These are phyloP conservation scores for Gallinago nigripennis DNA, from an alignment of 2,797 vertebrate genomes.

Conservation along the genomic window DNA sequence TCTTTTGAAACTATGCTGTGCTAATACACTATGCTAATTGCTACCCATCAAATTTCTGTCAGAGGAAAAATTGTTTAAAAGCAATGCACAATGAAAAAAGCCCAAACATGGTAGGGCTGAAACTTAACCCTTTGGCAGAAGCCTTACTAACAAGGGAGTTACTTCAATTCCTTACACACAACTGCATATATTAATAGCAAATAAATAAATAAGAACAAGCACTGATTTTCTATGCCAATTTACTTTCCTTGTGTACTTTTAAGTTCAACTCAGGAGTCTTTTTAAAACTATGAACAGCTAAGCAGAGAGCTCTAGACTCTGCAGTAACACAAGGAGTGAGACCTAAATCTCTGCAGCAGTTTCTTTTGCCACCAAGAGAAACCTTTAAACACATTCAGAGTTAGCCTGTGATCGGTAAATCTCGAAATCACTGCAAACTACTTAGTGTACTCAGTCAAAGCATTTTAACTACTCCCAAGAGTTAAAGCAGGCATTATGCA, in stretches of 20 bases:
- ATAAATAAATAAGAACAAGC: neutral
- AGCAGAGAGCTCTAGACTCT: neutral
- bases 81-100: neutral
- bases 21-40: constrained; percentile 16
- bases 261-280: neutral
- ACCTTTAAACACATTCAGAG: neutral
- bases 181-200: neutral
- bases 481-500: neutral
- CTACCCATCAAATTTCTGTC: neutral
- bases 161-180: neutral
- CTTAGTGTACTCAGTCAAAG: neutral
- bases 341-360: neutral
- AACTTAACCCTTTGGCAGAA: neutral
- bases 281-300: neutral
- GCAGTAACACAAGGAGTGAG: neutral
- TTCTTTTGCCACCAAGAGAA: neutral
- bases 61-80: neutral
- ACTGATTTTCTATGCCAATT: neutral
- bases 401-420: neutral
- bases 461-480: neutral
- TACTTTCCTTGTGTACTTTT: neutral
- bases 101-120: neutral
- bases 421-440: neutral
- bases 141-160: neutral
- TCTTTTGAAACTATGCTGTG: neutral